Evolutionary conservation across 1,140 invertebrate species (phyloP).

Genomic region (Yoshiicerus persimilis): DNA sequence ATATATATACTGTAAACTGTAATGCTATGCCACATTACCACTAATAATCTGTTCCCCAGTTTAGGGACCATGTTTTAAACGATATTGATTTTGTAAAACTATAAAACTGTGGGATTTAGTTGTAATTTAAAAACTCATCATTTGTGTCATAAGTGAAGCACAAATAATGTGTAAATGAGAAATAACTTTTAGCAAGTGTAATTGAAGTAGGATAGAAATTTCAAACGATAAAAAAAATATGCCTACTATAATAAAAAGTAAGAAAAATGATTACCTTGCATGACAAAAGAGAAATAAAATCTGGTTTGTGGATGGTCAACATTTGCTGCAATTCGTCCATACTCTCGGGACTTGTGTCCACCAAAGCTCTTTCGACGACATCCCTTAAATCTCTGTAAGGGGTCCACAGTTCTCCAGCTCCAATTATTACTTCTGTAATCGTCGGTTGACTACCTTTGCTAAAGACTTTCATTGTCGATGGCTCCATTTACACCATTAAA

Average conservation of each 20-base stretch:
- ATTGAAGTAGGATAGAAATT: not conserved
- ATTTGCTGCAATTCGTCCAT: slow-evolving; percentile 77
- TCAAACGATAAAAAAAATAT: slow-evolving; percentile 45
- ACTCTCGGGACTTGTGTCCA: slow-evolving; percentile 63
- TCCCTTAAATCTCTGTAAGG: slow-evolving; percentile 78
- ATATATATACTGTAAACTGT: too few relatives aligned
- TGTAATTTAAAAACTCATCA: too few relatives aligned
- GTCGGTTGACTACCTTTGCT: not conserved
- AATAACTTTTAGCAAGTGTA: too few relatives aligned
- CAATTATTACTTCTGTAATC: slow-evolving; percentile 32
- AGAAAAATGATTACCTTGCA: slow-evolving; percentile 70
- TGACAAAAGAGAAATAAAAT: slow-evolving; percentile 82
- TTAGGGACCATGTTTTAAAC: not conserved
- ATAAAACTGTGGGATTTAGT: not conserved
- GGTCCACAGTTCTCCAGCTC: slow-evolving; percentile 78
- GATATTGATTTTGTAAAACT: not conserved
- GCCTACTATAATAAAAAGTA: not conserved
- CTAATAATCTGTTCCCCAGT: too few relatives aligned
- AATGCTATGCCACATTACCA: too few relatives aligned
- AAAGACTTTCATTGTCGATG: not conserved
- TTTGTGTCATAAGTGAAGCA: too few relatives aligned
- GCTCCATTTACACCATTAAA: not conserved
- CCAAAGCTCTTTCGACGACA: slow-evolving; percentile 71
- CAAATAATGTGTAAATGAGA: too few relatives aligned
- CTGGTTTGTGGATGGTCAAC: slow-evolving; percentile 78